Conservation (phyloP, 2,797 vertebrate species). For the Coccyzus lansbergi region DNA sequence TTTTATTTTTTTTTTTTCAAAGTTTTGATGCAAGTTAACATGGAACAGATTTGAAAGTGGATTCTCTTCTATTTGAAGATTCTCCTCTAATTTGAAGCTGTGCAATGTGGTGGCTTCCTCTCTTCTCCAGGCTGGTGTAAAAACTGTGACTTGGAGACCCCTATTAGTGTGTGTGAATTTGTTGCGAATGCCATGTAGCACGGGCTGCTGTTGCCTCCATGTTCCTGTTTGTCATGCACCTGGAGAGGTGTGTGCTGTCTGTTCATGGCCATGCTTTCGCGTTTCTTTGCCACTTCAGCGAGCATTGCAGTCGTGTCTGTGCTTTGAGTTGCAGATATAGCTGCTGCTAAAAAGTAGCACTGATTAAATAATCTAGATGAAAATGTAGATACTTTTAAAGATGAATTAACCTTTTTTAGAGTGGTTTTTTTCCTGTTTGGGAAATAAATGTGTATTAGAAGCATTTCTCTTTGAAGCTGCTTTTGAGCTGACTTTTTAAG, state of each 20-base stretch:
- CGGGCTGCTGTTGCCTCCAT: not conserved
- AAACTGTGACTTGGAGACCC: not conserved
- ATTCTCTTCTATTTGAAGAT: not conserved
- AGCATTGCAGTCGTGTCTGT: not conserved
- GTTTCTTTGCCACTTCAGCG: not conserved
- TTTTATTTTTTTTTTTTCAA: not conserved
- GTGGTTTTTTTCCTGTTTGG: not conserved
- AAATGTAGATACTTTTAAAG: not conserved
- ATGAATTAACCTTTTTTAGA: not conserved
- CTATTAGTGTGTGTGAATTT: fast-evolving
- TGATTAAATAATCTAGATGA: not conserved
- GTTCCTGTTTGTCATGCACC: not conserved
- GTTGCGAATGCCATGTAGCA: not conserved
- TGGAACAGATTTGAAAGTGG: not conserved
- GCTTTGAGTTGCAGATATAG: not conserved
- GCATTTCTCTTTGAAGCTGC: not conserved
- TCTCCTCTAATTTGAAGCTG: not conserved
- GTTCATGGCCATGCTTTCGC: not conserved
- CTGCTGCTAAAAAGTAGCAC: not conserved
- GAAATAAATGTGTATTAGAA: not conserved
- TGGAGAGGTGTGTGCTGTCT: not conserved
- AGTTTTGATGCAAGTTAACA: not conserved
- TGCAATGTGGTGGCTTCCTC: not conserved
- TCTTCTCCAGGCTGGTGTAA: not conserved
- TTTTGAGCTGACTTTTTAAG: not conserved